These are phyloP conservation scores for Tokudaia muenninki DNA, from an alignment of 2,797 vertebrate genomes.

Conservation along the genomic window DNA sequence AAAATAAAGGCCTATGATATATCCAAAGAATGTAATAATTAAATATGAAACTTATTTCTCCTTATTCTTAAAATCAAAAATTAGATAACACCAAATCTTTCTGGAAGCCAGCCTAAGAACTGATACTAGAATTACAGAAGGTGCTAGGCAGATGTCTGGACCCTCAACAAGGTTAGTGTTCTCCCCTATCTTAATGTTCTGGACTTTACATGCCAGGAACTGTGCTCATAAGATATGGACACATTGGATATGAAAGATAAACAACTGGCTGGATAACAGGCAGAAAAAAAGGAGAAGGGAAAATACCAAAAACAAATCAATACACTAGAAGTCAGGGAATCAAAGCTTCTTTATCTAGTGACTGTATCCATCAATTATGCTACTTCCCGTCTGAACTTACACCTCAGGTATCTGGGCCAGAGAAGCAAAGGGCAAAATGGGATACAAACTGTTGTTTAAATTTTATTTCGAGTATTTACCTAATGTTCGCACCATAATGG, in stretches of 20 bases:
- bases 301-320: conserved; percentile 53
- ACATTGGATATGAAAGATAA: neutral
- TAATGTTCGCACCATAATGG: neutral
- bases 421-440: neutral
- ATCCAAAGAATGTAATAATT: too few species aligned
- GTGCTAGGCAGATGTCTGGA: neutral
- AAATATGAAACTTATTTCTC: too few species aligned
- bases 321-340: conserved; percentile 20
- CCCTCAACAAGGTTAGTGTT: conserved; percentile 34
- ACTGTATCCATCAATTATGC: conserved; percentile 24
- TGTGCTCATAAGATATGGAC: neutral
- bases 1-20: conserved; percentile 53
- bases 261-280: neutral
- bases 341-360: conserved; percentile 21
- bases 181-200: neutral
- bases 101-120: conserved; percentile 65
- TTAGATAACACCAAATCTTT: conserved; percentile 60
- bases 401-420: conserved; percentile 1
- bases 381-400: conserved; percentile 43
- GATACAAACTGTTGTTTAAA: neutral
- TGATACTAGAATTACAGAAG: conserved; percentile 28
- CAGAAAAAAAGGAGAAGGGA: neutral
- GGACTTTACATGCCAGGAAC: conserved; percentile 21
- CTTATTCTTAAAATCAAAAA: too few species aligned
- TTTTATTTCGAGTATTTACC: neutral